Conservation (phyloP, 2,113 vertebrate genomes). For the Thalassarche chlororhynchos region DNA sequence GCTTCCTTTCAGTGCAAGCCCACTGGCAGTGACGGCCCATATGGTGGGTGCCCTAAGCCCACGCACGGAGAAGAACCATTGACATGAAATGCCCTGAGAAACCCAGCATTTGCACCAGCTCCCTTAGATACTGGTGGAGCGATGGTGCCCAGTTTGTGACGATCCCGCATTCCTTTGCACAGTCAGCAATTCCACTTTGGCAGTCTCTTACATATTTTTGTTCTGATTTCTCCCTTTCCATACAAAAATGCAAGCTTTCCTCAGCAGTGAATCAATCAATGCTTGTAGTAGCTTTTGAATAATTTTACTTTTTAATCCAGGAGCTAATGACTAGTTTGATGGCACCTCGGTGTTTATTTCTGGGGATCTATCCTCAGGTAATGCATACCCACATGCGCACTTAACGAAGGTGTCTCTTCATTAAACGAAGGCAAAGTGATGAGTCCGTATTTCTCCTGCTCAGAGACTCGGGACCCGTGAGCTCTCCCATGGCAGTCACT, state of each 20-base stretch:
- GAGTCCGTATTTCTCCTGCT: neutral
- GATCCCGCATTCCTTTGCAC: accelerated
- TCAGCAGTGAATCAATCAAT: neutral
- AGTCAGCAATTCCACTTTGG: neutral
- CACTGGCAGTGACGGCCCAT: accelerated
- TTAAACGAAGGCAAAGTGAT: neutral
- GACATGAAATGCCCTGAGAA: neutral
- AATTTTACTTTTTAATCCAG: neutral
- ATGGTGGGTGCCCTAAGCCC: neutral
- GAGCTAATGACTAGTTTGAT: neutral
- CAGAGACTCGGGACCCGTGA: accelerated
- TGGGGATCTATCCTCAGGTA: neutral
- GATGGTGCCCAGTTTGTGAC: accelerated
- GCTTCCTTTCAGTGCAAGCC: neutral
- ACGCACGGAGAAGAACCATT: neutral
- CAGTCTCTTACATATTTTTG: neutral
- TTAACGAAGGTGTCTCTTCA: neutral
- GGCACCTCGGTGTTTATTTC: neutral
- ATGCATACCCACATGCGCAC: neutral
- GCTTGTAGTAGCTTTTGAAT: neutral
- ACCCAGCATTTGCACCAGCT: neutral
- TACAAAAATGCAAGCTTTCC: neutral
- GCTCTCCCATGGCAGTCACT: neutral
- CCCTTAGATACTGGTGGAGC: neutral
- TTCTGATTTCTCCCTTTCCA: neutral